Conservation (phyloP, 1,140 invertebrate species). For the Pogonognathellus flavescens region DNA sequence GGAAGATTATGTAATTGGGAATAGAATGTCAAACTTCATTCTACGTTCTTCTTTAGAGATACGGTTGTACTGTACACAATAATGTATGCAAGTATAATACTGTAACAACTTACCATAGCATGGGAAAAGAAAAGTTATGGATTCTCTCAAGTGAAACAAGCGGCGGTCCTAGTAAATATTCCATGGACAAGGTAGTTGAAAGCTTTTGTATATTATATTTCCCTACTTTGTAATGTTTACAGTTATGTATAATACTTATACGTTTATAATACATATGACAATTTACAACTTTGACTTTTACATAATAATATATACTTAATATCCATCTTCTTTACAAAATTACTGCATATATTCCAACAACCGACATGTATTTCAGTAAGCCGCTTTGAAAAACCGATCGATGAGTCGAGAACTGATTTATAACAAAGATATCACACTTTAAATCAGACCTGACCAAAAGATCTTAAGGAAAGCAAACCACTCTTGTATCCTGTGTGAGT, state of each 20-base stretch:
- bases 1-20: no score
- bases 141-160: slow-evolving; percentile 7
- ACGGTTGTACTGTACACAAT: no score
- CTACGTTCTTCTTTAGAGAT: no score
- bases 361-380: background rate
- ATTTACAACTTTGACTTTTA: background rate
- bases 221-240: no score
- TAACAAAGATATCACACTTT: slow-evolving; percentile 57
- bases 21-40: no score
- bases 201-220: no score
- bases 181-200: background rate
- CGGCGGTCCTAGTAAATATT: background rate
- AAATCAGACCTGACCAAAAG: slow-evolving; percentile 21
- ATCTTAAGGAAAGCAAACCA: background rate
- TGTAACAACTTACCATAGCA: background rate
- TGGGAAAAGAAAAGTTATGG: background rate
- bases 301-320: background rate
- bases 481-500: background rate
- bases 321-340: no score
- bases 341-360: background rate
- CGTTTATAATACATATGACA: background rate
- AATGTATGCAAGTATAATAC: no score
- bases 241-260: no score
- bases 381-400: slow-evolving; percentile 39
- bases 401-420: slow-evolving; percentile 55